Evolutionary conservation across 2,797 vertebrate genomes (phyloP), one percentile per base, ranked within the genome.

Genomic region (Anolis apletophallus): DNA sequence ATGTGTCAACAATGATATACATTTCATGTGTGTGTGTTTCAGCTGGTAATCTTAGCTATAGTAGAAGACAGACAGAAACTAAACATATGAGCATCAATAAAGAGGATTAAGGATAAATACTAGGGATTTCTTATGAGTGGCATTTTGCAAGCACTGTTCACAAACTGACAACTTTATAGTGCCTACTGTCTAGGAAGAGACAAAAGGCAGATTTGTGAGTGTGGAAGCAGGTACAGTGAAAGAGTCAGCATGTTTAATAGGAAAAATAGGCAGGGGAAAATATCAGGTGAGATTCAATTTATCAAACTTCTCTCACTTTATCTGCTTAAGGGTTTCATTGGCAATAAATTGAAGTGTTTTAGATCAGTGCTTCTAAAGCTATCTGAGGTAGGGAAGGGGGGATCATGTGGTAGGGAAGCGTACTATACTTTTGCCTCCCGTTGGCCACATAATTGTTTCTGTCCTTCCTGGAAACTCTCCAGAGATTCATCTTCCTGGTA

Each of bases 51-150:
- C 78, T 64, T 40, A 61, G 69, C 68, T 85, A 59, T 75, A 79
- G 68, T 26, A 82, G 84, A 17, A 19, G 75, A 13, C 12, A 81
- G 2, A 21, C 34, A 36, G 23, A 92, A 88, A 67, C 76, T 85
- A 92, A 84, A 87, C 68, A 80, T n/a, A 14, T 32, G 1, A 89
- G 73, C 36, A 90, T 92, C 84, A 88, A 86, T 83, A 80, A 89
- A 80, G 83, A 88, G 3, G 26, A 17, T 55, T 84, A 91, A 80
- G 84, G 67, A 88, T 83, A 91, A 92, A 91, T 40, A 64, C 83
- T 0, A 0, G 91, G 87, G 88, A 90, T 61, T 87, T 91, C 36
- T 85, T 13, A 29, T 84, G 71, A 91, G 72, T 17, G 91, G 73
- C 40, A 71, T 88, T 92, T 90, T 85, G 59, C 34, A 83, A 85